A percentile compares a stretch with the other conserved stretches of the same genome.
Conservation (phyloP, 2,888 invertebrate genomes). For the Apantesis nais region DNA sequence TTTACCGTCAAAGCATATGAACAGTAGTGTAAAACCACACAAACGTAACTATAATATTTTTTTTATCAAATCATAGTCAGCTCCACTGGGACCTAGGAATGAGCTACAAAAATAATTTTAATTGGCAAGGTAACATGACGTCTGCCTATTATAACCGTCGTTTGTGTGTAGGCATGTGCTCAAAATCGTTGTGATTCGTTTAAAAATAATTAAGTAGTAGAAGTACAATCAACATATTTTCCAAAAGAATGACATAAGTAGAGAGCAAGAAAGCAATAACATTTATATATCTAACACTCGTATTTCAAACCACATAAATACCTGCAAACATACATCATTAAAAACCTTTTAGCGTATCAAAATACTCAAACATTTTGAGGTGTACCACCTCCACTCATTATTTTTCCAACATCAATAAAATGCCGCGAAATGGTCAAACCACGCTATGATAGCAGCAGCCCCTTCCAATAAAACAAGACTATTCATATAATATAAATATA, state of each 20-base stretch:
- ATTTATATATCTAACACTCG: not conserved
- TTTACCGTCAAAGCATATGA: constrained; percentile 33
- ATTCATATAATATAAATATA: constrained; percentile 41
- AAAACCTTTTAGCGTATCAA: not conserved
- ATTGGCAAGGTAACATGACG: constrained; percentile 66
- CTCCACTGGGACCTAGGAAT: constrained; percentile 65
- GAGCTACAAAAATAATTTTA: constrained; percentile 80
- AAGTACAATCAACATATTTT: constrained; percentile 5
- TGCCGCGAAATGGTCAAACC: constrained; percentile 27
- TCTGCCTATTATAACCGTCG: constrained; percentile 38
- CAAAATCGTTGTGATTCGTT: constrained; percentile 29
- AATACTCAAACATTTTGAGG: not conserved
- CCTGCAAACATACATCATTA: not conserved
- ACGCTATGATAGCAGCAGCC: constrained; percentile 18
- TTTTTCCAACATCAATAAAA: constrained; percentile 14
- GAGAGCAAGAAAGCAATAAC: not conserved
- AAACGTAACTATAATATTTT: constrained; percentile 24
- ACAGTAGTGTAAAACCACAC: constrained; percentile 3
- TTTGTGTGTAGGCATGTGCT: constrained; percentile 17
- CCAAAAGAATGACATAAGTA: not conserved
- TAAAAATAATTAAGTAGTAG: constrained; percentile 23
- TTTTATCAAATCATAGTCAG: constrained; percentile 41
- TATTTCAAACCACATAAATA: not conserved
- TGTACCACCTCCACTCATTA: constrained; percentile 7
- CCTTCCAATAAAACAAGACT: constrained; percentile 37